phyloP scores from a whole-genome alignment of 2,797 vertebrate species.

The Galaxias olidus region DNA sequence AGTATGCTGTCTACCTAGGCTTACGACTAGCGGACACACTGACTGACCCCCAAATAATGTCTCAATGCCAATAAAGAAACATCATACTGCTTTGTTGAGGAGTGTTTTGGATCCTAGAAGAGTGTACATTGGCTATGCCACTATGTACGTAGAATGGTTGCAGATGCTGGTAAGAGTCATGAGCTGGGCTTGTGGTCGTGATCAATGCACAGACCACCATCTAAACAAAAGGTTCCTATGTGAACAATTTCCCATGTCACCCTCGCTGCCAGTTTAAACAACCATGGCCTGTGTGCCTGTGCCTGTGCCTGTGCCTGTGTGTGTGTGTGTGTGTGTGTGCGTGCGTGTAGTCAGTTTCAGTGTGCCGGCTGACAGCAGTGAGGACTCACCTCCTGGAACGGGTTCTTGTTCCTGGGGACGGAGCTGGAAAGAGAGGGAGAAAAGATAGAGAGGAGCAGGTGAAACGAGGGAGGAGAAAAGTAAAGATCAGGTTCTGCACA shows the following conservation, averaged over 20 bases:
- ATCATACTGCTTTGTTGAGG: too few species aligned
- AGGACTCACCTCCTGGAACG: slow-evolving; percentile 91
- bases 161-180: too few species aligned
- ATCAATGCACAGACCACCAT: slow-evolving; percentile 2
- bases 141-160: too few species aligned
- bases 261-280: too few species aligned
- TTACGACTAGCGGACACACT: too few species aligned
- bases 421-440: slow-evolving; percentile 75
- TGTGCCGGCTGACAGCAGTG: not conserved
- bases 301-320: not conserved
- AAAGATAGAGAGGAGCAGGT: not conserved
- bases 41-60: too few species aligned
- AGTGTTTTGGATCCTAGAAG: too few species aligned
- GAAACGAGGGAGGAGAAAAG: not conserved
- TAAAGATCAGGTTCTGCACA: slow-evolving; percentile 1
- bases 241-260: not conserved
- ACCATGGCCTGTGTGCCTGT: not conserved
- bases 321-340: not conserved
- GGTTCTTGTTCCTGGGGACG: slow-evolving; percentile 97
- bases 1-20: too few species aligned
- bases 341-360: not conserved
- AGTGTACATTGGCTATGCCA: too few species aligned
- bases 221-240: slow-evolving; percentile 9
- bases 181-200: too few species aligned
- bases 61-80: too few species aligned